phyloP scores from a whole-genome alignment of 1,140 invertebrate species.

The Holcopasites calliopsidis region DNA sequence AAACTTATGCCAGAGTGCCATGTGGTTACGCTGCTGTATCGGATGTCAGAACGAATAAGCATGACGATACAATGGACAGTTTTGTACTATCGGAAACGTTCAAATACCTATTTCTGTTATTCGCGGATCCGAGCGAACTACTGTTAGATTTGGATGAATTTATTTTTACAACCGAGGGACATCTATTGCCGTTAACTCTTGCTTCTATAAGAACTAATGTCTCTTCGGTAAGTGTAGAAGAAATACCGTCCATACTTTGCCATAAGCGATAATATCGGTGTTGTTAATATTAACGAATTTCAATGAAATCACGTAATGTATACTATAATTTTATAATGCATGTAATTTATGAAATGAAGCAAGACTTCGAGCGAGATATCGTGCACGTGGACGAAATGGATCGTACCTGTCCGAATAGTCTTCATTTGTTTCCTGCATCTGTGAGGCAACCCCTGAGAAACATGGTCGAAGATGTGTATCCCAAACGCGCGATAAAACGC shows the following conservation, averaged over 20 bases:
- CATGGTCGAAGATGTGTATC: constrained; percentile 91
- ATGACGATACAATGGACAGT: constrained; percentile 98
- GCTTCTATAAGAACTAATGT: constrained; percentile 79
- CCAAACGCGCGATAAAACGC: constrained; percentile 81
- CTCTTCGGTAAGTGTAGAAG: constrained; percentile 74
- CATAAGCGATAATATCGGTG: too few relatives aligned
- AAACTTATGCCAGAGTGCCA: constrained; percentile 93
- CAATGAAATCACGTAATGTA: background rate
- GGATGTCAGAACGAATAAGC: constrained; percentile 93
- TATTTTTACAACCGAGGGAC: constrained; percentile 98
- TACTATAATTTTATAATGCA: background rate
- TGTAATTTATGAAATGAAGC: constrained; percentile 75
- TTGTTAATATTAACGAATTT: too few relatives aligned
- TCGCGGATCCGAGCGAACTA: constrained; percentile 93
- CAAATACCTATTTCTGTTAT: constrained; percentile 97
- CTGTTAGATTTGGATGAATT: constrained; percentile 96
- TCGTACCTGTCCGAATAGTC: constrained; percentile 92
- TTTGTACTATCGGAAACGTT: constrained; percentile 99
- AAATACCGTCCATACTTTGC: too few relatives aligned
- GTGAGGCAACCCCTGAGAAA: constrained; percentile 89
- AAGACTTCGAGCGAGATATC: constrained; percentile 82
- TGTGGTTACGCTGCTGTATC: constrained; percentile 98
- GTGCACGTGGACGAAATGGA: constrained; percentile 80
- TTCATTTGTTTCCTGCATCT: constrained; percentile 89
- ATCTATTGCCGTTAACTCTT: constrained; percentile 94